Conservation (phyloP, 35 echinoderm and acorn worm species). For the Ophioderma brevispina region DNA sequence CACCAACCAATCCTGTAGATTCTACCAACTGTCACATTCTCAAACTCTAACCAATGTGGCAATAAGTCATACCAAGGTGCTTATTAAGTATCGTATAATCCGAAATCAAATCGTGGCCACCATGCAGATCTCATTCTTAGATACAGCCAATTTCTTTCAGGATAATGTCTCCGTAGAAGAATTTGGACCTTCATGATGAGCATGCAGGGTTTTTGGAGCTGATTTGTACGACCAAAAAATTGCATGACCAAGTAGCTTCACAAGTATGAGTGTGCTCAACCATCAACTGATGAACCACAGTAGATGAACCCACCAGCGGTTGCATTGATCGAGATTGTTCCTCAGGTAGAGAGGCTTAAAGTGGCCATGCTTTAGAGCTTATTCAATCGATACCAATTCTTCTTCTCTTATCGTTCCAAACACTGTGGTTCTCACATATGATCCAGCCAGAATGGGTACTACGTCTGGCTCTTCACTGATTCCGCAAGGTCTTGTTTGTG, state of each 20-base stretch:
- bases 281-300: slow-evolving; percentile 3
- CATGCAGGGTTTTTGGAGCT: slow-evolving; percentile 15
- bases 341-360: not conserved
- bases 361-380: too few species aligned
- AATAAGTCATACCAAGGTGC: not conserved
- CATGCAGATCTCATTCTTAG: too few species aligned
- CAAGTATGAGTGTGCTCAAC: not conserved
- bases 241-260: slow-evolving; percentile 1
- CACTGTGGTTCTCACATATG: too few species aligned
- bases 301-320: slow-evolving; percentile 9
- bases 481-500: too few species aligned
- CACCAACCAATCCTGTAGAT: not conserved
- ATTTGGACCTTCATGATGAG: slow-evolving; percentile 13
- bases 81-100: too few species aligned
- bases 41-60: not conserved
- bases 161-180: not conserved
- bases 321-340: not conserved
- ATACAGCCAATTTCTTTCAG: not conserved
- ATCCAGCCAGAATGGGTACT: too few species aligned
- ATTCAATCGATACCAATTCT: too few species aligned
- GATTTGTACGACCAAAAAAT: slow-evolving; percentile 8
- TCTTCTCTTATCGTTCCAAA: too few species aligned
- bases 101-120: too few species aligned
- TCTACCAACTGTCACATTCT: not conserved
- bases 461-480: too few species aligned